A percentile compares a stretch with the other conserved stretches of the same genome.
phyloP scores from a whole-genome alignment of 2,888 invertebrate species.

The Epinotia nisella region DNA sequence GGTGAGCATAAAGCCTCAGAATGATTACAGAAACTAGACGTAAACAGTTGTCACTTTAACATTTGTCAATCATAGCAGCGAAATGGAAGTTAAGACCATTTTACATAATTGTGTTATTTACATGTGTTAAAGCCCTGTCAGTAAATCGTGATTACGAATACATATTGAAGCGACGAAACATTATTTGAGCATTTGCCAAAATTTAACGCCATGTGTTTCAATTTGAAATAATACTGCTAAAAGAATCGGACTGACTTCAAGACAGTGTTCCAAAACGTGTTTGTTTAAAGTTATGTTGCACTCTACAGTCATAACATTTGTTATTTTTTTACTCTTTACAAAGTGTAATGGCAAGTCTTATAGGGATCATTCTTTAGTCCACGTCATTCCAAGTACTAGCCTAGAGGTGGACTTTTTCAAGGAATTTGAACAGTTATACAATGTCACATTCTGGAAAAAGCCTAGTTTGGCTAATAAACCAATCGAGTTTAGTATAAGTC shows the following conservation, averaged over 20 bases:
- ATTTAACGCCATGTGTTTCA: neutral
- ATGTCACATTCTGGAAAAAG: constrained; percentile 24
- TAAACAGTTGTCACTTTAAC: neutral
- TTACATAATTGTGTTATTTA: neutral
- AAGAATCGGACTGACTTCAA: neutral
- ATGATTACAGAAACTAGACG: neutral
- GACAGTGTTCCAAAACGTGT: neutral
- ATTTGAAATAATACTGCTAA: neutral
- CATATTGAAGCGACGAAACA: neutral
- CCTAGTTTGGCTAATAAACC: constrained; percentile 11
- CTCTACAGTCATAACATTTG: neutral
- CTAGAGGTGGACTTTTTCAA: constrained; percentile 7
- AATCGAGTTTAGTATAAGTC: constrained; percentile 29
- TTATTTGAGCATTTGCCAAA: neutral
- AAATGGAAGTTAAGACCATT: neutral
- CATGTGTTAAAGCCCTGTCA: neutral
- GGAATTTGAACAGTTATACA: constrained; percentile 5
- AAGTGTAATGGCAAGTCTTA: constrained; percentile 13
- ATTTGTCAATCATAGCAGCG: neutral
- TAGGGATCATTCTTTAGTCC: constrained; percentile 16
- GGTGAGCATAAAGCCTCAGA: no score
- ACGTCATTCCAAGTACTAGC: neutral
- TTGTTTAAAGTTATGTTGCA: neutral
- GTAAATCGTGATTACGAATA: neutral
- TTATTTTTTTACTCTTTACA: neutral